A percentile compares a stretch with the other conserved stretches of the same genome.
Conservation (phyloP, 2,797 vertebrate species). For the Arremon brunneinucha region DNA sequence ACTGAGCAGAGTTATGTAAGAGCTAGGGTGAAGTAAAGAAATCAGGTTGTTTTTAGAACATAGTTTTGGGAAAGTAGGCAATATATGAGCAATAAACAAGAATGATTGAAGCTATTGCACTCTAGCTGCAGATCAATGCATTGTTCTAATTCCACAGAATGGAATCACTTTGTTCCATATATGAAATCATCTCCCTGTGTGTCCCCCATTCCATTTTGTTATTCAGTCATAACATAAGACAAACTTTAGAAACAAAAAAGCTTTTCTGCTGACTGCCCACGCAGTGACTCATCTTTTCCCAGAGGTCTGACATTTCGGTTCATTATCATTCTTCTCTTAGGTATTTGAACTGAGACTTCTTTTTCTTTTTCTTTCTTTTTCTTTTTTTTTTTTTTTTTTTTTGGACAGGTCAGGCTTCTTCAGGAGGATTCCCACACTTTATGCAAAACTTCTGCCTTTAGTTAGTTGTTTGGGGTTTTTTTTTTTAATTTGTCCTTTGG, state of each 20-base stretch:
- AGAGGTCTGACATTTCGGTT: not conserved
- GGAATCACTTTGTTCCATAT: not conserved
- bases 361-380: not conserved
- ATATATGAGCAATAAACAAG: not conserved
- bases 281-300: not conserved
- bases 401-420: not conserved
- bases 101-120: not conserved
- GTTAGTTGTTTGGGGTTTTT: not conserved
- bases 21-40: not conserved
- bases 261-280: not conserved
- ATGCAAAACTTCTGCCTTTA: not conserved
- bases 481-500: not conserved
- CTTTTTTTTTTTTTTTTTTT: not conserved
- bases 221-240: not conserved
- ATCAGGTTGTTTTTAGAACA: not conserved
- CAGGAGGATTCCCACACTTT: not conserved
- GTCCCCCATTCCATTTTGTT: not conserved
- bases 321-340: not conserved
- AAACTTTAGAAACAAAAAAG: not conserved
- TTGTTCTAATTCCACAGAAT: not conserved
- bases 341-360: not conserved
- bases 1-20: not conserved
- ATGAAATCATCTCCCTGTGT: not conserved
- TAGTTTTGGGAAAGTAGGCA: not conserved
- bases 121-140: not conserved